Evolutionary conservation across 2,113 vertebrate species (phyloP).

Genomic region (Machaerirhynchus nigripectus): DNA sequence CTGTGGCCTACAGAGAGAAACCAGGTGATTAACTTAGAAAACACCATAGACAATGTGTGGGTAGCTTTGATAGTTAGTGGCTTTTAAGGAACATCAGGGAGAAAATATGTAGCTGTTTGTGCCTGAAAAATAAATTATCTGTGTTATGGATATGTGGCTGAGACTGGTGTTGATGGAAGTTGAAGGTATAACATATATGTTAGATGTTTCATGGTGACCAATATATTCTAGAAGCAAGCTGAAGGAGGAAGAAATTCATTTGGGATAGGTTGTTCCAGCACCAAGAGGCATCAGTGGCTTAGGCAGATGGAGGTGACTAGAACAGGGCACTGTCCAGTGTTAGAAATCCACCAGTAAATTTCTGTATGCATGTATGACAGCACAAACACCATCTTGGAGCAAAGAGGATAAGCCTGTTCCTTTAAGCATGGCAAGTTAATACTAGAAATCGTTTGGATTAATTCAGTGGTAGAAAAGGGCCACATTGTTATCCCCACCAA

Average conservation of each 20-base stretch:
- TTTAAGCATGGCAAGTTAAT: neutral
- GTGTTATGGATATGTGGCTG: neutral
- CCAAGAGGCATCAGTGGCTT: neutral
- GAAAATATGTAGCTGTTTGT: neutral
- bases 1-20: neutral
- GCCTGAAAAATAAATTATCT: neutral
- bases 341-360: neutral
- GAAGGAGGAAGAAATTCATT: neutral
- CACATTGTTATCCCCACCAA: neutral
- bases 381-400: fast-evolving
- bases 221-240: neutral
- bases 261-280: neutral
- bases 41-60: neutral
- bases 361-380: neutral
- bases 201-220: neutral
- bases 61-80: neutral
- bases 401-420: neutral
- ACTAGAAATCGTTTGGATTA: neutral
- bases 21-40: neutral
- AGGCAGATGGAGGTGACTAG: neutral
- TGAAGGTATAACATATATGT: neutral
- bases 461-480: neutral
- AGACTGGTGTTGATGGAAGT: neutral
- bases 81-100: neutral
- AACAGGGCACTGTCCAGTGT: neutral